Percentiles rank a stretch among this genome's conserved stretches.
phyloP scores from a whole-genome alignment of 2,888 invertebrate genomes.

The Drosophila putrida region DNA sequence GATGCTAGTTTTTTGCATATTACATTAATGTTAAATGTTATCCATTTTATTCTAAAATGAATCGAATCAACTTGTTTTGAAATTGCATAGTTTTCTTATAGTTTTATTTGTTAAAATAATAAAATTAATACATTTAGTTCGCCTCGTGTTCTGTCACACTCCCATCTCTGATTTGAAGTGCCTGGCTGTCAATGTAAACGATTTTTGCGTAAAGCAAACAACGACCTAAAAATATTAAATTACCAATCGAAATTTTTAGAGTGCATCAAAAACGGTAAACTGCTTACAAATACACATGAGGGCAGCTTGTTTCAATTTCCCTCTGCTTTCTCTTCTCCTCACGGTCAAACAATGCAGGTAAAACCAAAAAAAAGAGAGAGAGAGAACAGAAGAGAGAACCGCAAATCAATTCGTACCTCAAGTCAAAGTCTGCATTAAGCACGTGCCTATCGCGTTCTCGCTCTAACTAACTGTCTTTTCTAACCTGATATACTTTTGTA shows the following conservation, averaged over 20 bases:
- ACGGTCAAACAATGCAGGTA: conserved; percentile 51
- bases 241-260: conserved; percentile 61
- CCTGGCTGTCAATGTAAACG: conserved; percentile 59
- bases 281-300: conserved; percentile 51
- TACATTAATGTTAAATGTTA: too few species aligned
- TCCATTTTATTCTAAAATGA: too few species aligned
- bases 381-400: conserved; percentile 36
- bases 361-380: conserved; percentile 49
- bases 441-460: conserved; percentile 39
- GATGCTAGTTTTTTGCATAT: too few species aligned
- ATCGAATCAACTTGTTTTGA: too few species aligned
- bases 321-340: conserved; percentile 1
- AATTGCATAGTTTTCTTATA: too few species aligned
- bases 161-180: conserved; percentile 40
- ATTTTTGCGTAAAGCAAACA: conserved; percentile 78
- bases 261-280: conserved; percentile 68
- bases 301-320: conserved; percentile 49
- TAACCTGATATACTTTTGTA: conserved; percentile 11
- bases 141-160: not conserved
- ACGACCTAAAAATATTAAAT: conserved; percentile 76
- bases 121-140: not conserved
- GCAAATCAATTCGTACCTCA: conserved; percentile 54
- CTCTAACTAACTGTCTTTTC: not conserved
- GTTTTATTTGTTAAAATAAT: too few species aligned
- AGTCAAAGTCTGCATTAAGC: conserved; percentile 34